Base-by-base conservation (phyloP, 1,140 invertebrate genomes). In the Aphelinus certus region DNA sequence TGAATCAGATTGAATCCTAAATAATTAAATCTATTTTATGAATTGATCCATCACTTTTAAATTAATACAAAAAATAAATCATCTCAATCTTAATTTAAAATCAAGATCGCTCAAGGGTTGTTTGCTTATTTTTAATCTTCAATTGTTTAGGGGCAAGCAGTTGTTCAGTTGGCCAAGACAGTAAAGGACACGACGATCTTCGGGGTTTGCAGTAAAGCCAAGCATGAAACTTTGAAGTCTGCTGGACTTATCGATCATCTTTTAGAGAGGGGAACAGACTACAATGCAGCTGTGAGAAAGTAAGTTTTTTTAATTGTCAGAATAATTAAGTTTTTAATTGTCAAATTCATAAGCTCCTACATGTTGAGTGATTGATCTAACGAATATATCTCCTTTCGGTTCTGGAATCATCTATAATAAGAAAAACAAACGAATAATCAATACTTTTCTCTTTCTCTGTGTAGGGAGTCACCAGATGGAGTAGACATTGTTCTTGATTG, bases 401-500 rank as follows among this genome's bases (percentile, higher is more conserved):
- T 53, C 9, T 6, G 9, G 9, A 53, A 53, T 61, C 26, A 26
- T 51, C 51, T 55, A 7, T 53, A 53, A 53, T 53, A 53, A 53
- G 9, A 53, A 53, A 53, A 53, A 53, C 55, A 10, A 42, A 53
- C 47, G 47, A 47, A 66, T 56, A 5, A 5, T 64, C 10, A 66
- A 53, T 61, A 69, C 42, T 46, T 67, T 77, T 79, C 77, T 26
- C 26, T 26, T 26, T 26, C 26, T 72, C 82, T 83, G 79, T 83
- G 42, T 81, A 94, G 93, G 88, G 87, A 94, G 48, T 90, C 90
- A 3, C 90, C 94, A 6, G 93, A 94, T 79, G 95, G 96, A 48
- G 94, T 97, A 5, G 95, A 97, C 82, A 92, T 96, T 57, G 94
- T 97, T 9, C 86, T 97, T 81, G 95, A 97, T 86, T 96, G 95